Evolutionary conservation across 64 coral and sea anemone species (phyloP).

Genomic region (Montipora sp.): DNA sequence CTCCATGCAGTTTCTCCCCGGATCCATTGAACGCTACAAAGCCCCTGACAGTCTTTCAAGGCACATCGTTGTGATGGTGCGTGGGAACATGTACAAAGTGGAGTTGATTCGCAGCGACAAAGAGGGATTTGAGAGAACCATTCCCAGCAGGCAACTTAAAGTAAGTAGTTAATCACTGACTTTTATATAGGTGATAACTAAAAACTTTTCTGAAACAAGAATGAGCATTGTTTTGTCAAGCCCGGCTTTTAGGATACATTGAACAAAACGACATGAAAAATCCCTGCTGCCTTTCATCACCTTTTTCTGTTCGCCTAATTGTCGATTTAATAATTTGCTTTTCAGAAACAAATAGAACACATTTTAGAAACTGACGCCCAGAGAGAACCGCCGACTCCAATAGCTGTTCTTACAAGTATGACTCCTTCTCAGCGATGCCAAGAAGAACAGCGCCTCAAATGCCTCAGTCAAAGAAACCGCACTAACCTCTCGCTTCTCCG

Average conservation of each 20-base stretch:
- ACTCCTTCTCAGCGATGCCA: constrained; percentile 29
- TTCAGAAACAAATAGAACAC: constrained; percentile 64
- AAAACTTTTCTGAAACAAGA: background rate
- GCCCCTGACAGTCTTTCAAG: constrained; percentile 56
- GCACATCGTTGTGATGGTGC: constrained; percentile 74
- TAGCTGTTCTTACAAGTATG: constrained; percentile 69
- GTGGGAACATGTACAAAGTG: constrained; percentile 66
- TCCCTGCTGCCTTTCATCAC: background rate
- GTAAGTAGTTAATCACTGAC: constrained; percentile 20
- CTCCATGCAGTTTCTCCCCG: constrained; percentile 69
- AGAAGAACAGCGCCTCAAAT: constrained; percentile 65
- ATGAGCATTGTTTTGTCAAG: background rate
- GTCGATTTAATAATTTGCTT: background rate
- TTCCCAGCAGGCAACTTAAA: constrained; percentile 67
- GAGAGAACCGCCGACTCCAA: background rate
- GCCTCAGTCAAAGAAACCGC: constrained; percentile 41
- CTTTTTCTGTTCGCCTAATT: background rate
- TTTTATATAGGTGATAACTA: background rate
- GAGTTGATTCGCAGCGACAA: constrained; percentile 42
- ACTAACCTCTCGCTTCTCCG: constrained; percentile 52
- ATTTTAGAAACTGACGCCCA: constrained; percentile 39
- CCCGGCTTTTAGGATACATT: background rate
- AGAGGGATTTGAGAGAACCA: constrained; percentile 57
- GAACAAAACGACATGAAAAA: background rate
- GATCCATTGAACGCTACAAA: constrained; percentile 64